Evolutionary conservation across 2,888 invertebrate species (phyloP).

Genomic region (Chrysomela aeneicollis): DNA sequence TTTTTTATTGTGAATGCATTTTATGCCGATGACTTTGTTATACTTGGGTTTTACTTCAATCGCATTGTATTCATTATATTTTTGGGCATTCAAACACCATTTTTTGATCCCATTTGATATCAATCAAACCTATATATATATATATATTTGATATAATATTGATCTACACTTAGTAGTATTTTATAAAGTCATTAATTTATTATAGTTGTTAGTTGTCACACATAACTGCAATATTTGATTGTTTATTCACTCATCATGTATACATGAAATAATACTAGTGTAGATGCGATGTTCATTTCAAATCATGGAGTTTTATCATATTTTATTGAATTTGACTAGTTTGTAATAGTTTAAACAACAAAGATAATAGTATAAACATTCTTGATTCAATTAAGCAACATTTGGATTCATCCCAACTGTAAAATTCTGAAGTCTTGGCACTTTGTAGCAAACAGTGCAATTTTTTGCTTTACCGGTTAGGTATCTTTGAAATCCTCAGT

Average conservation of each 20-base stretch:
- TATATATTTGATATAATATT: too few species aligned
- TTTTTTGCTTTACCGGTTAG: constrained; percentile 11
- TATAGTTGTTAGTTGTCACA: neutral
- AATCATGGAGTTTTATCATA: neutral
- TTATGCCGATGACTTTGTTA: constrained; percentile 22
- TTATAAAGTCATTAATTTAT: neutral
- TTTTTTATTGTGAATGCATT: constrained; percentile 26
- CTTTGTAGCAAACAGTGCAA: constrained; percentile 33
- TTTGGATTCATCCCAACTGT: neutral
- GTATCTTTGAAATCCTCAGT: constrained; percentile 31
- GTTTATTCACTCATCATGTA: too few species aligned
- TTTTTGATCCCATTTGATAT: too few species aligned
- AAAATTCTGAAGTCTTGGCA: neutral
- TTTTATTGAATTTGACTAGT: too few species aligned
- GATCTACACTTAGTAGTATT: neutral
- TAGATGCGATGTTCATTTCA: neutral
- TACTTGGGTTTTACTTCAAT: constrained; percentile 1
- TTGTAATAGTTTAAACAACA: too few species aligned
- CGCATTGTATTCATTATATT: too few species aligned
- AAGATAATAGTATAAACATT: too few species aligned
- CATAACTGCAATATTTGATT: neutral
- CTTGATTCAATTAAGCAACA: neutral
- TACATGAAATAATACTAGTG: too few species aligned
- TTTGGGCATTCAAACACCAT: too few species aligned
- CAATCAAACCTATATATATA: too few species aligned